Percentiles rank a stretch among this genome's conserved stretches.
Conservation (phyloP, 2,113 vertebrate species). For the Sprattus sprattus region DNA sequence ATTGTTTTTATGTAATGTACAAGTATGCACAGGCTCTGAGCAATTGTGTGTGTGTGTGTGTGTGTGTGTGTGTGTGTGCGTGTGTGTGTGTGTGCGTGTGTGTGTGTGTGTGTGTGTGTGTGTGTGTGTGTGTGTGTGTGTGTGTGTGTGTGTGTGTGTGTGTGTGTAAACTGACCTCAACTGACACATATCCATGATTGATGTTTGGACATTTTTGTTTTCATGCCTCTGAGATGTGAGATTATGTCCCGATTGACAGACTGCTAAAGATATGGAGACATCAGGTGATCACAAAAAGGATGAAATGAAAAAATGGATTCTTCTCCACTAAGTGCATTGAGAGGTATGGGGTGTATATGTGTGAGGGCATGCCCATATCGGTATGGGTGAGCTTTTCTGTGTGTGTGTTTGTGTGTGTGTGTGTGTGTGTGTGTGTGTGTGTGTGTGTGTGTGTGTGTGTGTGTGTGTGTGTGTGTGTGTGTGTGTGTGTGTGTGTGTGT, state of each 20-base stretch:
- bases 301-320: background rate
- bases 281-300: background rate
- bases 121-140: too few species aligned
- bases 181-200: background rate
- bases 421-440: too few species aligned
- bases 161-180: background rate
- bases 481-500: background rate
- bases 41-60: background rate
- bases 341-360: background rate
- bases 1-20: background rate
- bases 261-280: background rate
- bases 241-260: background rate
- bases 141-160: too few species aligned
- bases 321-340: background rate
- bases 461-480: background rate
- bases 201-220: background rate
- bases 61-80: background rate
- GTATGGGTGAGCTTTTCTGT: too few species aligned
- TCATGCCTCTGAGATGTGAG: too few species aligned
- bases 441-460: background rate
- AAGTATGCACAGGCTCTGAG: background rate
- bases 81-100: background rate
- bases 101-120: background rate
- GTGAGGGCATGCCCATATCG: background rate
- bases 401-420: too few species aligned